phyloP scores from a whole-genome alignment of 2,888 invertebrate species.

The Timema cristinae region DNA sequence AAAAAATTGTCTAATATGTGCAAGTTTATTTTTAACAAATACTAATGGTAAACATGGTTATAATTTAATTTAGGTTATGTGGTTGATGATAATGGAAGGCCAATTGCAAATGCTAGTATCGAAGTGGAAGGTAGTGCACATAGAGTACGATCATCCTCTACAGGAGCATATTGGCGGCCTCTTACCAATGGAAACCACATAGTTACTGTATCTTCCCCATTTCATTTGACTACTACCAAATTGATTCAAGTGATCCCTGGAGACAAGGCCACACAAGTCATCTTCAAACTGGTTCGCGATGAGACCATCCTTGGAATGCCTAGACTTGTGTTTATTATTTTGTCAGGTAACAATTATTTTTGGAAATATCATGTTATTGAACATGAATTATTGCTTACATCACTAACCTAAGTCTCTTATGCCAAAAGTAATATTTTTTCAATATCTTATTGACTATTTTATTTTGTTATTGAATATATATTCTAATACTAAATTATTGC shows the following conservation, averaged over 20 bases:
- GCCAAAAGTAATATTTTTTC: too few relatives aligned
- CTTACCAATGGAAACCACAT: conserved; percentile 44
- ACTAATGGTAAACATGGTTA: too few relatives aligned
- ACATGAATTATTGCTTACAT: too few relatives aligned
- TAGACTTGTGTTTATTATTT: conserved; percentile 67
- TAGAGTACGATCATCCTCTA: conserved; percentile 35
- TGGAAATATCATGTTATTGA: neutral
- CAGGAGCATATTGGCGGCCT: conserved; percentile 43
- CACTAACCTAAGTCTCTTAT: too few relatives aligned
- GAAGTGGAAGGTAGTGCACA: conserved; percentile 41
- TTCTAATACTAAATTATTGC: too few relatives aligned
- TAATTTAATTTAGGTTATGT: conserved; percentile 37
- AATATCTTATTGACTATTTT: too few relatives aligned
- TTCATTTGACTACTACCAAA: conserved; percentile 56
- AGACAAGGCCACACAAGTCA: conserved; percentile 47
- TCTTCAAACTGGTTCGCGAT: conserved; percentile 64
- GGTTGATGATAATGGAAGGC: conserved; percentile 38
- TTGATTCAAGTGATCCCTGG: conserved; percentile 45
- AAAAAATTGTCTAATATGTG: too few relatives aligned
- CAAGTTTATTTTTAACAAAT: too few relatives aligned
- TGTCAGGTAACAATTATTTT: conserved; percentile 54
- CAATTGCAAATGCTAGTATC: conserved; percentile 39
- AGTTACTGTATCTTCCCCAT: conserved; percentile 54
- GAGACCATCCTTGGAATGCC: conserved; percentile 71
- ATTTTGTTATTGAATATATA: too few relatives aligned